Conservation (phyloP, 2,113 vertebrate genomes). For the Spea multiplicata region DNA sequence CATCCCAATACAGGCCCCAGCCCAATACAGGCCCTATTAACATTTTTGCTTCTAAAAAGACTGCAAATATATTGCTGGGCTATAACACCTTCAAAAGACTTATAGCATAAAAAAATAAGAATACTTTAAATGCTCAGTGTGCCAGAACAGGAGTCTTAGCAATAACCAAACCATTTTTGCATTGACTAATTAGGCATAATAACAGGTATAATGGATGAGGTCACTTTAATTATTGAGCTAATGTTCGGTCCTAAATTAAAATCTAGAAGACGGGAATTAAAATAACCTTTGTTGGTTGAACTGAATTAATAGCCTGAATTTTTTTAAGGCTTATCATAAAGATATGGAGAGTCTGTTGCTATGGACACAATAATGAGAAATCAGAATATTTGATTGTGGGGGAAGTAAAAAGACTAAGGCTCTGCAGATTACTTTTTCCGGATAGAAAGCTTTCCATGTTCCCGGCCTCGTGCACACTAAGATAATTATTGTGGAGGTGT, state of each 20-base stretch:
- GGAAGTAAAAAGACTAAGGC: constrained; percentile 48
- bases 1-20: too few species aligned
- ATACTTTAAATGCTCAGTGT: too few species aligned
- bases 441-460: constrained; percentile 48
- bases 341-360: constrained; percentile 50
- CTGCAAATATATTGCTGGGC: not conserved
- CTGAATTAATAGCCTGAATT: constrained; percentile 46
- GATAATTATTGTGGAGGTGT: constrained; percentile 57
- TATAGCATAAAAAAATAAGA: too few species aligned
- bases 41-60: not conserved
- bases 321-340: constrained; percentile 3
- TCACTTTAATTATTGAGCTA: constrained; percentile 60
- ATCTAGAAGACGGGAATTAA: constrained; percentile 50
- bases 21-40: too few species aligned
- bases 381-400: not conserved
- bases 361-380: constrained; percentile 27
- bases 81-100: too few species aligned
- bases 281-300: constrained; percentile 54
- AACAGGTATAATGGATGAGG: constrained; percentile 37
- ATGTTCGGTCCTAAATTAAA: constrained; percentile 54
- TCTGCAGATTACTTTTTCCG: constrained; percentile 51
- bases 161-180: constrained; percentile 8
- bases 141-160: not conserved
- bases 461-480: constrained; percentile 44
- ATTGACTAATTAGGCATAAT: constrained; percentile 50